A percentile compares a stretch with the other conserved stretches of the same genome.
phyloP scores from a whole-genome alignment of 2,797 vertebrate genomes.

The Mallotus villosus region DNA sequence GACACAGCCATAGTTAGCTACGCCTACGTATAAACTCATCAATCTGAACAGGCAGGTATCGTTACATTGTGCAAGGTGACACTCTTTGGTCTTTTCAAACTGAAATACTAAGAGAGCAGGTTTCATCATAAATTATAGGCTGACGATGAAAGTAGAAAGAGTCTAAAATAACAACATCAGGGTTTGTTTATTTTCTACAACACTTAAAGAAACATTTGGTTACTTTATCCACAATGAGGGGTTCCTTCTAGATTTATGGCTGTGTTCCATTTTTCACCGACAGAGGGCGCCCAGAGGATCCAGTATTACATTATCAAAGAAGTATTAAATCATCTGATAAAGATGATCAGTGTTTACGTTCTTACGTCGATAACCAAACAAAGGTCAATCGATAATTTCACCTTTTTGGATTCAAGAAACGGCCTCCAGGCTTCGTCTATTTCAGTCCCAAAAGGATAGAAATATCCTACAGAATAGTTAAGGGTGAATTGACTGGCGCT shows the following conservation, averaged over 20 bases:
- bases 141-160: not conserved
- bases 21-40: not conserved
- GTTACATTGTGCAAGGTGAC: not conserved
- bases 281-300: constrained; percentile 83
- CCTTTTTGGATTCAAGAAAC: not conserved
- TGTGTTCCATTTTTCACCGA: constrained; percentile 64
- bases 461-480: not conserved
- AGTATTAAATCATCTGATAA: constrained; percentile 47
- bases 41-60: not conserved
- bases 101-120: not conserved
- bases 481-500: not conserved
- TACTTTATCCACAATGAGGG: too few relatives aligned
- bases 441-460: not conserved
- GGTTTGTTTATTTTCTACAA: not conserved
- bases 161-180: constrained; percentile 13
- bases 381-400: not conserved
- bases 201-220: not conserved
- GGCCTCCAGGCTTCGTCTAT: not conserved
- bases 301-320: constrained; percentile 54
- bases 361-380: constrained; percentile 10
- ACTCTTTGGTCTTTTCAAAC: not conserved
- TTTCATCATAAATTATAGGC: not conserved
- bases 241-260: constrained; percentile 2
- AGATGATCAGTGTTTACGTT: constrained; percentile 31
- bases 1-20: not conserved